Conservation (phyloP, 2,113 vertebrate species). For the Dipodomys stephensi region DNA sequence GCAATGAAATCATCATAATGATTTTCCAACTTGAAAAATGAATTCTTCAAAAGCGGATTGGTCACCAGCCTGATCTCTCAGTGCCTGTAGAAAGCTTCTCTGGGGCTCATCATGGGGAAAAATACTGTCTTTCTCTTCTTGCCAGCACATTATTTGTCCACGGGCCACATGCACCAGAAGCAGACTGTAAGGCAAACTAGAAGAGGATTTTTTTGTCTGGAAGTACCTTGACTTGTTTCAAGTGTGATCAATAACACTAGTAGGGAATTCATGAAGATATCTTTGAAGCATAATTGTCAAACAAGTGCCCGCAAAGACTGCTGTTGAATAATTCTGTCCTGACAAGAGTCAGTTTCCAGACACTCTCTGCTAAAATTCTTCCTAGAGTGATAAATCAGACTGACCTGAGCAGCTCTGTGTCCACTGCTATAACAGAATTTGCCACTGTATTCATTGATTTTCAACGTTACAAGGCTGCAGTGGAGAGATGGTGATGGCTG, state of each 20-base stretch:
- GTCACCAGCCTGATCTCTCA: background rate
- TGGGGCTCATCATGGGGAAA: background rate
- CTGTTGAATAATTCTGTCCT: background rate
- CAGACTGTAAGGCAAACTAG: background rate
- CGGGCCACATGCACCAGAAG: background rate
- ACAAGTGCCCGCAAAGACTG: background rate
- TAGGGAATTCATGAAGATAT: background rate
- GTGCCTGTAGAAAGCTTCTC: background rate
- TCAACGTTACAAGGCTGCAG: background rate
- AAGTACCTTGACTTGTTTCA: background rate
- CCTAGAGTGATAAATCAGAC: background rate
- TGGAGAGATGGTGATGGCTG: too few species aligned
- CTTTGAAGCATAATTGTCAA: background rate
- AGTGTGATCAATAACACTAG: background rate
- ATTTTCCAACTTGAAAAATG: background rate
- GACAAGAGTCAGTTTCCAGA: background rate
- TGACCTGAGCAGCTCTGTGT: rapidly evolving
- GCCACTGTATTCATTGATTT: background rate
- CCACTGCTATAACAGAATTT: background rate
- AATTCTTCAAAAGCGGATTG: background rate
- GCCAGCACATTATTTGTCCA: rapidly evolving
- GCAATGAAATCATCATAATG: background rate
- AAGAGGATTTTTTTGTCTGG: background rate
- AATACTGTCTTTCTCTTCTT: background rate
- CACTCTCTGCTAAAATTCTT: background rate